Evolutionary conservation across 2,888 invertebrate genomes (phyloP).

Genomic region (Mystacides longicornis): DNA sequence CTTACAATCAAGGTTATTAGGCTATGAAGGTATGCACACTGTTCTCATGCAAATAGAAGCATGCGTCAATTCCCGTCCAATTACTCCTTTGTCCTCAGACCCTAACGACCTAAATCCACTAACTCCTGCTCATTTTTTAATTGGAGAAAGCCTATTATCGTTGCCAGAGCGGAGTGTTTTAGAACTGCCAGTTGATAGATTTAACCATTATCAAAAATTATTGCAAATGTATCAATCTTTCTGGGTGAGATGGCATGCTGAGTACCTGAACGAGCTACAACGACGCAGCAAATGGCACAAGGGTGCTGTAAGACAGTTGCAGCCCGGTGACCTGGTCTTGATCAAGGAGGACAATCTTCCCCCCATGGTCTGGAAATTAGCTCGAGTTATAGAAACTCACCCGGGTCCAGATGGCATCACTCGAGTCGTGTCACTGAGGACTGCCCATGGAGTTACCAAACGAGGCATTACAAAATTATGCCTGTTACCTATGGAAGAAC

Average conservation of each 20-base stretch:
- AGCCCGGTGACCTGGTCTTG: background rate
- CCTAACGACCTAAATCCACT: background rate
- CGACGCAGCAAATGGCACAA: constrained; percentile 1
- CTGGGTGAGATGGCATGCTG: background rate
- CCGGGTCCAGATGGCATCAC: background rate
- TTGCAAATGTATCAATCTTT: background rate
- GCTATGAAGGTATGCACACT: background rate
- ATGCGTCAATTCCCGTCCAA: background rate
- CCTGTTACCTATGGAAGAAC: background rate
- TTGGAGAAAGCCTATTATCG: background rate
- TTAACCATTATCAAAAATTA: background rate
- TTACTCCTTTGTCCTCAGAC: background rate
- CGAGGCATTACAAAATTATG: background rate
- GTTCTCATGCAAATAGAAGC: background rate
- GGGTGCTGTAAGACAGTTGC: background rate
- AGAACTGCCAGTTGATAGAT: background rate
- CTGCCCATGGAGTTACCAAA: background rate
- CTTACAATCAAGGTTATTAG: constrained; percentile 1
- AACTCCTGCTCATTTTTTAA: background rate
- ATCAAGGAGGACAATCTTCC: background rate
- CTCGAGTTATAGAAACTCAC: background rate
- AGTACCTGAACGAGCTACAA: background rate
- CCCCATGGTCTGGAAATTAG: background rate
- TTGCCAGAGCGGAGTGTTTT: constrained; percentile 1
- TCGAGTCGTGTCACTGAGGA: background rate